Percentiles rank a stretch among this genome's conserved stretches.
phyloP scores from a whole-genome alignment of 2,113 vertebrate species.

The Elaphurus davidianus region DNA sequence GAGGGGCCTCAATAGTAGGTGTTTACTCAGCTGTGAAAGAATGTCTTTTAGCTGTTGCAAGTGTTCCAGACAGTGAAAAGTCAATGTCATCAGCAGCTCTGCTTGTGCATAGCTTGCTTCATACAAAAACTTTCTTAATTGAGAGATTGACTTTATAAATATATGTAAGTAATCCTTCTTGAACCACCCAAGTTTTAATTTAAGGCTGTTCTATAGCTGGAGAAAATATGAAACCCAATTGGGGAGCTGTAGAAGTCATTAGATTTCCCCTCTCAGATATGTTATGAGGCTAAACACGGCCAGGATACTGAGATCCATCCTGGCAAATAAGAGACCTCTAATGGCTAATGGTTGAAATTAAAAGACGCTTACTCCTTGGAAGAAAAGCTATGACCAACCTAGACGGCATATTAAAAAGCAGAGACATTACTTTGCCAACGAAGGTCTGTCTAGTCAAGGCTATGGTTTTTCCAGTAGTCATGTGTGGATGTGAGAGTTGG shows the following conservation, averaged over 20 bases:
- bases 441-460: background rate
- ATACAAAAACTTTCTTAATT: background rate
- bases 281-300: too few relatives aligned
- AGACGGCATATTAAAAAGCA: background rate
- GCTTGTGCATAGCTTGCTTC: background rate
- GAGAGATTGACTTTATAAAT: background rate
- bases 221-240: background rate
- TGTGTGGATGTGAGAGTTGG: background rate
- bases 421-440: background rate
- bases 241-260: background rate
- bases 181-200: conserved; percentile 8
- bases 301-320: background rate
- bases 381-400: background rate
- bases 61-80: background rate
- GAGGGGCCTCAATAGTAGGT: background rate
- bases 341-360: background rate
- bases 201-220: background rate
- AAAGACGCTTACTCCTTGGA: background rate
- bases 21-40: background rate
- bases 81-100: background rate
- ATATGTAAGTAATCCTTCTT: background rate
- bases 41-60: background rate
- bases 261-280: background rate
- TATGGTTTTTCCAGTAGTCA: background rate
- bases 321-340: too few relatives aligned